Base-by-base conservation (phyloP, 92 coral and sea anemone species). In the Palythoa grandiflora region DNA sequence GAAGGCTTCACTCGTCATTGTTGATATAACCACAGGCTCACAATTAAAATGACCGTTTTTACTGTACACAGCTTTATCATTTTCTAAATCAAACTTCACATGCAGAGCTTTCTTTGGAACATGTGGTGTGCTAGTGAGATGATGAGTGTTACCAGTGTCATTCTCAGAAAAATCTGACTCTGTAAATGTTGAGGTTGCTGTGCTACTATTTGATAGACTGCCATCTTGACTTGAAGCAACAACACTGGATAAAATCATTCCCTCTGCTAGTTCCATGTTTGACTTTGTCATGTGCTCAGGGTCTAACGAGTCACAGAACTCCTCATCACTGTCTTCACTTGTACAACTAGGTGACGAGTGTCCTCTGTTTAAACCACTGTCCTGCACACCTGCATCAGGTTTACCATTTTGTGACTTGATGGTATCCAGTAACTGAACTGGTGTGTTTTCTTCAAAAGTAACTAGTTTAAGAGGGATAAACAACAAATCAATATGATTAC, bases 281-380 rank as follows among this genome's bases (percentile, higher is more conserved):
- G 86, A 50, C 36, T 88, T 84, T 88, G 86, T 87, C 76, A 96
- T 77, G 87, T 93, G 93, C 85, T 96, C 99, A 28, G 99, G 99
- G 87, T 93, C 99, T 59, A 97, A 70, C 3, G 98, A 91, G 89
- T 97, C 99, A 88, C 99, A 97, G 88, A 95, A 97, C 78, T 95
- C 96, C 38, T 97, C 99, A 74, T 97, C 98, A 83, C 96, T 94
- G 21, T 95, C 97, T 6, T 95, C 98, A 59, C 95, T 93, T 10
- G 93, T 85, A 88, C 91, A 66, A 44, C 50, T 44, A 6, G 86
- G 37, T 20, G 75, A 81, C 12, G 60, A 65, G 21, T 66, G 73
- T 66, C 63, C 86, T 47, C n/a, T 66, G 28, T 81, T 81, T 63
- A 66, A 66, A 48, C 16, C 61, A 68, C 10, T 19, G 9, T 81